A percentile compares a stretch with the other conserved stretches of the same genome.
Conservation (phyloP, 1,140 invertebrate species). For the Rhopalosiphum padi region DNA sequence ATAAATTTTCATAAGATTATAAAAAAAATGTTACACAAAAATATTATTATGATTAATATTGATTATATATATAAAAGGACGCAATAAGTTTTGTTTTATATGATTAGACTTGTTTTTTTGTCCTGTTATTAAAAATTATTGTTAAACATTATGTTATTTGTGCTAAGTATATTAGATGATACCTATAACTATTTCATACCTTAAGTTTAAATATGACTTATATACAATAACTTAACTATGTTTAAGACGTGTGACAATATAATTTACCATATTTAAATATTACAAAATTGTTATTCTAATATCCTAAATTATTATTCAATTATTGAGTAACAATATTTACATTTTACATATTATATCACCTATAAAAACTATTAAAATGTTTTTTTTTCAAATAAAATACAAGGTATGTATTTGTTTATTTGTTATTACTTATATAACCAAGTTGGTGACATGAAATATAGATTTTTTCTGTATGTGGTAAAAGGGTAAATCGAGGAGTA, state of each 20-base stretch:
- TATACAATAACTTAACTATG: conserved; percentile 23
- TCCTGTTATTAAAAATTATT: not conserved
- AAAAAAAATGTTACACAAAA: not conserved
- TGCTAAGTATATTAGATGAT: not conserved
- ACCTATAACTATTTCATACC: not conserved
- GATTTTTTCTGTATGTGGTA: too few species aligned
- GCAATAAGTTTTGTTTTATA: not conserved
- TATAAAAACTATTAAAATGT: not conserved
- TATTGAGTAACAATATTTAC: not conserved
- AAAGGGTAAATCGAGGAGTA: too few species aligned
- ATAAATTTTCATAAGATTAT: not conserved
- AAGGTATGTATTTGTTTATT: too few species aligned
- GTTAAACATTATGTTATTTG: not conserved
- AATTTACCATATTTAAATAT: conserved; percentile 10
- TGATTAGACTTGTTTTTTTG: not conserved
- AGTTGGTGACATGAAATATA: too few species aligned
- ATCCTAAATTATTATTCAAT: not conserved
- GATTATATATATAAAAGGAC: not conserved
- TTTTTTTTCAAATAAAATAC: too few species aligned
- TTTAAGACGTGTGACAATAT: conserved; percentile 30
- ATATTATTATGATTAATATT: not conserved
- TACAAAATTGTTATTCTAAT: not conserved
- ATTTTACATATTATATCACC: not conserved
- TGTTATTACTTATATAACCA: too few species aligned
- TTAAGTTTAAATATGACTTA: not conserved